Percentiles rank a stretch among this genome's conserved stretches.
Evolutionary conservation across 1,140 invertebrate species (phyloP).

Genomic region (Drosophila ogumai): DNA sequence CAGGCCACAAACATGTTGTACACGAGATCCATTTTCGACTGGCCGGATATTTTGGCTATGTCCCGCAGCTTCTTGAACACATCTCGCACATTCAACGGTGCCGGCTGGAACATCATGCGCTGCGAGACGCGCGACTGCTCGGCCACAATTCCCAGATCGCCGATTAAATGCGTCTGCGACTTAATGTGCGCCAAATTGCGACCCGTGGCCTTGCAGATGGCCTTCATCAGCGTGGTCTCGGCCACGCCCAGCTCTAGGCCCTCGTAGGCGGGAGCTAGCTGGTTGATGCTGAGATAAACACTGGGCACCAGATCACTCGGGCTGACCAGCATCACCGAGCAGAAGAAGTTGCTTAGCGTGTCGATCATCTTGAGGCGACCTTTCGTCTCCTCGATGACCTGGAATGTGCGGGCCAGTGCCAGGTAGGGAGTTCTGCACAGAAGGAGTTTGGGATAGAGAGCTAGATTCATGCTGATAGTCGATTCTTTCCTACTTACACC

Average conservation of each 20-base stretch:
- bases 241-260: conserved; percentile 96
- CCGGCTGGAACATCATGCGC: conserved; percentile 93
- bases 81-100: conserved; percentile 88
- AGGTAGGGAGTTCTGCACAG: conserved; percentile 93
- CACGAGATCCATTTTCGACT: conserved; percentile 91
- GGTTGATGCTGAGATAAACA: conserved; percentile 98
- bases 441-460: background rate
- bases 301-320: conserved; percentile 95
- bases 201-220: conserved; percentile 96
- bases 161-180: conserved; percentile 90
- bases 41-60: conserved; percentile 95
- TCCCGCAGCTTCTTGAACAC: conserved; percentile 96
- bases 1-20: conserved; percentile 98
- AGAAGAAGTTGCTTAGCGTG: conserved; percentile 96
- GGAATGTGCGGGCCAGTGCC: conserved; percentile 95
- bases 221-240: conserved; percentile 97
- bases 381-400: conserved; percentile 95
- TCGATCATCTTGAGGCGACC: conserved; percentile 97
- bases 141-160: conserved; percentile 97
- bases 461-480: background rate
- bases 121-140: conserved; percentile 96
- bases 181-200: conserved; percentile 94
- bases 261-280: conserved; percentile 97
- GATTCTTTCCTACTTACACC: conserved; percentile 86
- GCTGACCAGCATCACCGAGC: conserved; percentile 95